These are phyloP conservation scores for Panagrolaimus sp. DNA, from an alignment of 1,140 invertebrate species.

Conservation along the genomic window DNA sequence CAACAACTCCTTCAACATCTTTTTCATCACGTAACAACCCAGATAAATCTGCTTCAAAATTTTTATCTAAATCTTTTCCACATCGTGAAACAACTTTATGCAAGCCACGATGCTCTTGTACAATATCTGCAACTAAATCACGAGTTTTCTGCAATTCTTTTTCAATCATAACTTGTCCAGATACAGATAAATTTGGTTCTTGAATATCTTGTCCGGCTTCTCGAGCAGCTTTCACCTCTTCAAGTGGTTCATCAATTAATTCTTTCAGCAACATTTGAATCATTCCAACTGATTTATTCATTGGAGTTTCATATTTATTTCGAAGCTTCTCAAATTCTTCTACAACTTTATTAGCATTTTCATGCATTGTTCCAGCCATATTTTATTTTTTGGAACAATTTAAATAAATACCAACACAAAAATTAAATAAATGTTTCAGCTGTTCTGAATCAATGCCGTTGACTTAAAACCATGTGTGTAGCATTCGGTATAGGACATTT, in stretches of 20 bases:
- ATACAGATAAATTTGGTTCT: constrained; percentile 31
- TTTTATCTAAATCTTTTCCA: constrained; percentile 36
- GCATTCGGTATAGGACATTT: too few species aligned
- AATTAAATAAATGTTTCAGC: too few species aligned
- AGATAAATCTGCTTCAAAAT: constrained; percentile 38
- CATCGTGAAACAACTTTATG: constrained; percentile 32
- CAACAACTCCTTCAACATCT: constrained; percentile 32
- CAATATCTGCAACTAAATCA: background rate
- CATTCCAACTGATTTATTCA: constrained; percentile 34
- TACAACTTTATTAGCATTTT: constrained; percentile 19
- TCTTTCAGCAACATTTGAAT: constrained; percentile 28
- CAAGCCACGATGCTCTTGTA: constrained; percentile 68
- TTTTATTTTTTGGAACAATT: too few species aligned
- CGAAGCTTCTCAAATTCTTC: constrained; percentile 18
- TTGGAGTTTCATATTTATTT: constrained; percentile 28
- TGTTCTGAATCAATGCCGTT: too few species aligned
- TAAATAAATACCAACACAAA: too few species aligned
- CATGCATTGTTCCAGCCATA: constrained; percentile 20
- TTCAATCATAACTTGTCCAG: constrained; percentile 38
- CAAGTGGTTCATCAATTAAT: constrained; percentile 31
- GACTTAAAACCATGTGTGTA: too few species aligned
- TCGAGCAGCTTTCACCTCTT: background rate
- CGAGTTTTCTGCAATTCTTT: constrained; percentile 27
- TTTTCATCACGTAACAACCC: constrained; percentile 43
- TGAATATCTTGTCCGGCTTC: background rate